Conservation (phyloP, 1,140 invertebrate genomes). For the Cataglyphis hispanica region DNA sequence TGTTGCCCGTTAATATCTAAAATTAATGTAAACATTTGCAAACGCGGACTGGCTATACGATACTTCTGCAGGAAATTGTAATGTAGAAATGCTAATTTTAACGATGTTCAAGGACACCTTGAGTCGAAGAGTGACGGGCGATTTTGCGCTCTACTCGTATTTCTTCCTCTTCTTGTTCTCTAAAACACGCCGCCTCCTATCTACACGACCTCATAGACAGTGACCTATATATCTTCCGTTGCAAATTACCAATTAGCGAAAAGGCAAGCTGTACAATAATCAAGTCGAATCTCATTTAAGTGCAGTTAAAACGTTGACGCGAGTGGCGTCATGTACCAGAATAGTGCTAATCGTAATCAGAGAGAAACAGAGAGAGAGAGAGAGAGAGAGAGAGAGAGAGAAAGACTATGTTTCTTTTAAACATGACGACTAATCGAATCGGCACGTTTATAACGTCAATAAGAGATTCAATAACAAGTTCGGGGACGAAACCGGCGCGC, state of each 20-base stretch:
- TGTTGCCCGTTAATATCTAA: conserved; percentile 63
- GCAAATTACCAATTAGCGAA: conserved; percentile 42
- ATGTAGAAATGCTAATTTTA: conserved; percentile 72
- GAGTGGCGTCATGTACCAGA: conserved; percentile 66
- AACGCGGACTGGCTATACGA: not conserved
- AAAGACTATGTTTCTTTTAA: conserved; percentile 3
- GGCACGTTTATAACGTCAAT: not conserved
- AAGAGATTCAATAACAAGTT: conserved; percentile 30
- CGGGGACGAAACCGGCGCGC: conserved; percentile 1
- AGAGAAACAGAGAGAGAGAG: not conserved
- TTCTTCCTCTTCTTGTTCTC: conserved; percentile 25
- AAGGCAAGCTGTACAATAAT: conserved; percentile 61
- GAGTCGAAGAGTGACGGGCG: conserved; percentile 17
- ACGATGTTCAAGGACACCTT: conserved; percentile 69
- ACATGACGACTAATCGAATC: conserved; percentile 59
- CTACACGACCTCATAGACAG: conserved; percentile 73
- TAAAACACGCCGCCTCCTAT: conserved; percentile 43
- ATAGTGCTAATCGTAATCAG: conserved; percentile 66
- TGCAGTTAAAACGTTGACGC: conserved; percentile 54
- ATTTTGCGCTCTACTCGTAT: not conserved
- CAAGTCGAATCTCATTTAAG: conserved; percentile 67
- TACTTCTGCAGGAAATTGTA: conserved; percentile 48
- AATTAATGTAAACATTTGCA: conserved; percentile 67
- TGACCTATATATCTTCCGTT: conserved; percentile 75
- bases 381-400: not conserved